phyloP scores from a whole-genome alignment of 2,113 vertebrate genomes.

The Pachypanchax playfairii region DNA sequence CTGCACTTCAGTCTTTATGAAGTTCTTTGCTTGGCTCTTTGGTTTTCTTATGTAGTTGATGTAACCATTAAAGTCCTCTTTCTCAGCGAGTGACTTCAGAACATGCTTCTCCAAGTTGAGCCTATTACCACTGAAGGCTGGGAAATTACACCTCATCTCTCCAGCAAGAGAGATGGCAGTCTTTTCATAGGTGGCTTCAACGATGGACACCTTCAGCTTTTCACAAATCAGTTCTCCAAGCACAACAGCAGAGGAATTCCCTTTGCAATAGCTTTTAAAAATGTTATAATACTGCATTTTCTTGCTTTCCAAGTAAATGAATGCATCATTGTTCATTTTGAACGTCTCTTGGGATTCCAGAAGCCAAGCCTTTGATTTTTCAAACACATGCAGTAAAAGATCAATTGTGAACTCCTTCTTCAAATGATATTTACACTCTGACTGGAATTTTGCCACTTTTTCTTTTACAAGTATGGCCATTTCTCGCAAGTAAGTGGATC shows the following conservation, averaged over 20 bases:
- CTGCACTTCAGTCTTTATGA: not conserved
- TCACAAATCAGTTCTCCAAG: rapidly evolving
- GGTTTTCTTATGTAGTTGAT: not conserved
- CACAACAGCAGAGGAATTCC: rapidly evolving
- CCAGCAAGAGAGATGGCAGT: slow-evolving; percentile 59
- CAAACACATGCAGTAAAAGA: slow-evolving; percentile 63
- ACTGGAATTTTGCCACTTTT: not conserved
- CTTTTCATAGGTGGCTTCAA: slow-evolving; percentile 33
- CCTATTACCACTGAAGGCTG: slow-evolving; percentile 17
- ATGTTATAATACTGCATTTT: rapidly evolving
- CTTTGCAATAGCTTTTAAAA: not conserved
- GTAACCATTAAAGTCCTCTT: rapidly evolving
- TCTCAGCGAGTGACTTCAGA: not conserved
- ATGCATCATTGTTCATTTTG: rapidly evolving
- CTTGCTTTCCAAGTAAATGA: not conserved
- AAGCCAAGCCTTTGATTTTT: slow-evolving; percentile 7
- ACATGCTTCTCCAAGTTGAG: slow-evolving; percentile 4
- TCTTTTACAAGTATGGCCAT: rapidly evolving
- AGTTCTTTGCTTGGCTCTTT: rapidly evolving
- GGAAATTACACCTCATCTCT: not conserved
- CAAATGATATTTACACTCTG: slow-evolving; percentile 3
- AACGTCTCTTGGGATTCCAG: rapidly evolving
- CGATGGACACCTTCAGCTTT: slow-evolving; percentile 62
- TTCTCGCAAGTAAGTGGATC: slow-evolving; percentile 28
- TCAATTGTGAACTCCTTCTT: slow-evolving; percentile 52